Conservation (phyloP, 2,113 vertebrate species). For the Heterotis niloticus region DNA sequence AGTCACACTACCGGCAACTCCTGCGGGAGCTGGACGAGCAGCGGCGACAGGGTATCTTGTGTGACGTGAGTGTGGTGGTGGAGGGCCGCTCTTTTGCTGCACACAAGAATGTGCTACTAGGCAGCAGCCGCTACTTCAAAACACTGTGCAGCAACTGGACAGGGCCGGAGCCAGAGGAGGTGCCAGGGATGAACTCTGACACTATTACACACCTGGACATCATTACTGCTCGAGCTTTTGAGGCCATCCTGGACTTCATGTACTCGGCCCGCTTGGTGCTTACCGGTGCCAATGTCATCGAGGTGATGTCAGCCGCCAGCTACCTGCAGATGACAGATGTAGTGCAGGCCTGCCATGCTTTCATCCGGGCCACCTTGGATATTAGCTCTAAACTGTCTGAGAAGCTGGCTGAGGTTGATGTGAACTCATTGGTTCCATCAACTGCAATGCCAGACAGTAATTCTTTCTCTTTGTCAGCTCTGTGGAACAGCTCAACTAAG, state of each 20-base stretch:
- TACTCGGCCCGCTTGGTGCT: conserved; percentile 92
- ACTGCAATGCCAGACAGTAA: conserved; percentile 28
- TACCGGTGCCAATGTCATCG: conserved; percentile 94
- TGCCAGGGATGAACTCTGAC: conserved; percentile 78
- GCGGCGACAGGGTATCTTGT: conserved; percentile 91
- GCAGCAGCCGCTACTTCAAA: conserved; percentile 97
- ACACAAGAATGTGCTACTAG: conserved; percentile 93
- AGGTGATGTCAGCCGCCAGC: conserved; percentile 97
- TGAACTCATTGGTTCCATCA: conserved; percentile 61
- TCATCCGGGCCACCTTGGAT: conserved; percentile 94
- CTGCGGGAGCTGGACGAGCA: conserved; percentile 94
- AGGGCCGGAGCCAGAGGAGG: conserved; percentile 77
- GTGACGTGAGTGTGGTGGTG: conserved; percentile 90
- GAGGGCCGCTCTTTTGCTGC: conserved; percentile 95
- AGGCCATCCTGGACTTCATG: conserved; percentile 98
- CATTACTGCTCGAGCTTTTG: conserved; percentile 92
- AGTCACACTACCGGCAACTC: conserved; percentile 94
- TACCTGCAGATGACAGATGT: conserved; percentile 99
- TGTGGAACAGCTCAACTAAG: conserved; percentile 85
- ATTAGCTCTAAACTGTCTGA: conserved; percentile 89
- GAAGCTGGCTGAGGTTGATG: conserved; percentile 81
- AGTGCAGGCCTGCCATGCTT: conserved; percentile 92
- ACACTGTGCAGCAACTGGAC: conserved; percentile 97
- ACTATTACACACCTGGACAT: conserved; percentile 93
- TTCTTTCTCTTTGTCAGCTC: conserved; percentile 86